Conservation (phyloP, 2,113 vertebrate species). For the Gymnarchus niloticus region DNA sequence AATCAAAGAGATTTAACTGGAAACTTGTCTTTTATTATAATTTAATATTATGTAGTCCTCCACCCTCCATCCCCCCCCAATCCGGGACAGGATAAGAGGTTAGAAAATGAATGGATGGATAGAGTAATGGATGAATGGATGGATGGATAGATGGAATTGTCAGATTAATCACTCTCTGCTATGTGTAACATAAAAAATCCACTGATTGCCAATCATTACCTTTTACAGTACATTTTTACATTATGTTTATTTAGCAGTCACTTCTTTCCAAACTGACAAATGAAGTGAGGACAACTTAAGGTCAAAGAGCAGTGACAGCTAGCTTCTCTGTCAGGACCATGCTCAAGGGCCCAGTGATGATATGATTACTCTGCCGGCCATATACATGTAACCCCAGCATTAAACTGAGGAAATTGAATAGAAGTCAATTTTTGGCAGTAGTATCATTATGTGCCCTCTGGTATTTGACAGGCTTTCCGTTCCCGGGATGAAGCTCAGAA, state of each 20-base stretch:
- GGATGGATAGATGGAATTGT: too few species aligned
- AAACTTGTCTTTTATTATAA: not conserved
- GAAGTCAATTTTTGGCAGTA: not conserved
- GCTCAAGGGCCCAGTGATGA: too few species aligned
- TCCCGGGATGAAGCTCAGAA: conserved; percentile 89
- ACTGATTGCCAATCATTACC: not conserved
- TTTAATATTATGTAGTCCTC: not conserved
- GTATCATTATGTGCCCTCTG: not conserved
- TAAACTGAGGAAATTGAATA: not conserved
- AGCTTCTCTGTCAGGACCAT: too few species aligned
- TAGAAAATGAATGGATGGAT: not conserved
- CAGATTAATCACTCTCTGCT: not conserved
- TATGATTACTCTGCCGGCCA: too few species aligned
- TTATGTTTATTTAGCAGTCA: too few species aligned
- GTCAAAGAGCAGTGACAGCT: too few species aligned
- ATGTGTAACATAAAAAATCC: not conserved
- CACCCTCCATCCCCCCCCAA: too few species aligned
- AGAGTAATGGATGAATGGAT: too few species aligned
- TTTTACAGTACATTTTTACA: too few species aligned
- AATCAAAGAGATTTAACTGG: not conserved
- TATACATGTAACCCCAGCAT: too few species aligned
- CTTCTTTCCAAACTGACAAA: too few species aligned
- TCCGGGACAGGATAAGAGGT: not conserved
- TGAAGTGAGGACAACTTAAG: too few species aligned
- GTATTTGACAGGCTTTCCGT: conserved; percentile 72